Conservation (phyloP, 2,113 vertebrate genomes). For the Loxodonta africana region DNA sequence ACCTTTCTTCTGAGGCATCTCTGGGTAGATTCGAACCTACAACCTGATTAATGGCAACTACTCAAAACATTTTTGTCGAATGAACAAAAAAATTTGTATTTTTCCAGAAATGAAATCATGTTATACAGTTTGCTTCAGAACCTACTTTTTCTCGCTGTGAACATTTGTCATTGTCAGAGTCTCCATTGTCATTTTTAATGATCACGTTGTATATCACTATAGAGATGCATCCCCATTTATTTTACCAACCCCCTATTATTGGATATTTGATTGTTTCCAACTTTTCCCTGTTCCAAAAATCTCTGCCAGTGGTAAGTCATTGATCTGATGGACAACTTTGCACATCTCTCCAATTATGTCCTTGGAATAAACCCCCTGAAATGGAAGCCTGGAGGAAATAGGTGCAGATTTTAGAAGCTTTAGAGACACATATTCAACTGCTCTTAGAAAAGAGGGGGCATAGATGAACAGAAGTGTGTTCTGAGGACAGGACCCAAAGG, state of each 20-base stretch:
- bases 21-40: neutral
- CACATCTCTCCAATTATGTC: neutral
- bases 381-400: neutral
- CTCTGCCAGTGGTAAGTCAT: neutral
- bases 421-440: neutral
- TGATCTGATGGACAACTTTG: neutral
- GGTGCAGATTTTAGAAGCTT: neutral
- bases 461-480: neutral
- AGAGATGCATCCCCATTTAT: neutral
- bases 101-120: slow-evolving; percentile 30
- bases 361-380: neutral
- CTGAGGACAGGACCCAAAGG: neutral
- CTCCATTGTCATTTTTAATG: neutral
- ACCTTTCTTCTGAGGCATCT: neutral
- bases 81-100: slow-evolving; percentile 2
- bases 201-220: neutral
- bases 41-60: neutral
- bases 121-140: neutral
- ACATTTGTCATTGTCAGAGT: neutral
- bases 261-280: neutral
- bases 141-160: slow-evolving; percentile 3
- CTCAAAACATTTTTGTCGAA: neutral
- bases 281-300: neutral
- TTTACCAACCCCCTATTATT: neutral
- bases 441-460: neutral